Evolutionary conservation across 2,888 invertebrate genomes (phyloP).

Genomic region (Volucella bombylans): DNA sequence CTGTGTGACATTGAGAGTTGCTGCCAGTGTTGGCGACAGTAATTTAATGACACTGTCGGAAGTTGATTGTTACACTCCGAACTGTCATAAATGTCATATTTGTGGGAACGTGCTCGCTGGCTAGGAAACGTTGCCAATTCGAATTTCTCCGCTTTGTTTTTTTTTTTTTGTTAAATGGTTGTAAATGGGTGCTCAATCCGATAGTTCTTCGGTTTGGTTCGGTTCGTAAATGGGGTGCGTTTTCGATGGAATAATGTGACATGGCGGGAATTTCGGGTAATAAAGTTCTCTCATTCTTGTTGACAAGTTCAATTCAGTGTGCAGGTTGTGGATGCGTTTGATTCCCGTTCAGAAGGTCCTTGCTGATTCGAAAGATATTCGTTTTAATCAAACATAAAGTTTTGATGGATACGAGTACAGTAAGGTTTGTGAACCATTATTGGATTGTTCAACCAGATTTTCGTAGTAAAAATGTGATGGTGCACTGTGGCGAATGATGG

Average conservation of each 20-base stretch:
- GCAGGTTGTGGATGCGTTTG: too few species aligned
- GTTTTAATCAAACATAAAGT: conserved; percentile 25
- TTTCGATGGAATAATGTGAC: conserved; percentile 5
- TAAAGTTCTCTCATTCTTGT: conserved; percentile 51
- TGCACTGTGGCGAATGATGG: neutral
- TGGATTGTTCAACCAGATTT: conserved; percentile 9
- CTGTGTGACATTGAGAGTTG: conserved; percentile 15
- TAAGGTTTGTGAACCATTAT: conserved; percentile 8
- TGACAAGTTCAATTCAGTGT: conserved; percentile 27
- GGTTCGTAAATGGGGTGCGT: conserved; percentile 55
- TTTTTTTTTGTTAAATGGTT: conserved; percentile 41
- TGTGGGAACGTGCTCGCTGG: conserved; percentile 58
- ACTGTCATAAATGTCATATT: conserved; percentile 71
- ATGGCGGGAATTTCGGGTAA: conserved; percentile 34
- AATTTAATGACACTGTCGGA: conserved; percentile 70
- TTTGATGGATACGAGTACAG: neutral
- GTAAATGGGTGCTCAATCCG: conserved; percentile 64
- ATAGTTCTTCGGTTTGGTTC: conserved; percentile 26
- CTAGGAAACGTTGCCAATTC: conserved; percentile 40
- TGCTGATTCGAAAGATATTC: conserved; percentile 22
- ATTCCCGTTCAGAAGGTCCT: neutral
- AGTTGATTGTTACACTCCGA: conserved; percentile 71
- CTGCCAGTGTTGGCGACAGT: conserved; percentile 60
- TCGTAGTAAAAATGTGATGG: neutral
- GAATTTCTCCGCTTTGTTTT: neutral